Evolutionary conservation across 1,140 invertebrate genomes (phyloP), one percentile per base, ranked within the genome.

Genomic region (Helicoverpa zea): DNA sequence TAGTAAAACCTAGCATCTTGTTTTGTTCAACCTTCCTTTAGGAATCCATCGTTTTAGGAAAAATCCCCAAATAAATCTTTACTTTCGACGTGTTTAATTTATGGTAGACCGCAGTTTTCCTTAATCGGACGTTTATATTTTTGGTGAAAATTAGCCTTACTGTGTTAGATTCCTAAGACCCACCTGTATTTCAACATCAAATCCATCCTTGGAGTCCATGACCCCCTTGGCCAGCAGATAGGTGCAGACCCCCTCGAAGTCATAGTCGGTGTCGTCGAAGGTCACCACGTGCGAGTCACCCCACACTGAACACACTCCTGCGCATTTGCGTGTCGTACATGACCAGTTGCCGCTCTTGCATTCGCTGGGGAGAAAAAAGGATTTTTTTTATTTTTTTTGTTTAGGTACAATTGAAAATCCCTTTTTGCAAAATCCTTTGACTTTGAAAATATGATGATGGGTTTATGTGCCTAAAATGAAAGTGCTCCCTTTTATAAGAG

Each of bases 221-320:
- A 85, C 93, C 14, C 97, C 97, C 91, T 98, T 98, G 1, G 97
- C 97, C 9, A 99, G 92, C 13, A 98, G 96, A 87, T 99, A 99
- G 79, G 98, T 97, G 89, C 98, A 99, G 61, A 97, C 96, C 47
- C 98, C 98, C 92, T 98, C 98, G 92, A 98, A 99, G 88, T 98
- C 97, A 89, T 96, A 99, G 9, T 96, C 94, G n/a, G 96, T 96
- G 0, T 97, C 97, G 93, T 99, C 98, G 88, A 98, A 99, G 0
- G 98, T 98, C 83, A 96, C 97, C 88, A 98, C 98, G 91, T 99
- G 98, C 0, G 98, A 98, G 87, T 98, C 97, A 4, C 98, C 98
- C 97, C 98, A 98, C 4, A 97, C 96, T 16, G 96, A 96, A 91
- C 98, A 98, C 16, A 97, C 95, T 11, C 96, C 97, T 56, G 96